A percentile compares a stretch with the other conserved stretches of the same genome.
These are phyloP conservation scores for Pan paniscus DNA, from an alignment of 2,113 vertebrate species.

Conservation along the genomic window DNA sequence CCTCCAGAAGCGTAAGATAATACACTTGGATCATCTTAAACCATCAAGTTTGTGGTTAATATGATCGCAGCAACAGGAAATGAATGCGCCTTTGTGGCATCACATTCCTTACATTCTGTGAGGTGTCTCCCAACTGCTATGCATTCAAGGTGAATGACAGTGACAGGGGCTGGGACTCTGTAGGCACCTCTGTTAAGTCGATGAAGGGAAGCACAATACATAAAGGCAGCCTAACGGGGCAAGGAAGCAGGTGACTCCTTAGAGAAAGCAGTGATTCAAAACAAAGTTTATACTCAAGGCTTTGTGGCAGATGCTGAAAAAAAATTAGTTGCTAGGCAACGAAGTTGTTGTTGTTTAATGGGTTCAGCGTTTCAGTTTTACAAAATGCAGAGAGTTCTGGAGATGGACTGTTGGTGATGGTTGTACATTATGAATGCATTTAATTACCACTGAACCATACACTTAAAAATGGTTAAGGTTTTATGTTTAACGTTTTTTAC, in stretches of 20 bases:
- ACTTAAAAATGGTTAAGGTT: background rate
- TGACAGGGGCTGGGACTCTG: background rate
- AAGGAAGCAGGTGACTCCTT: background rate
- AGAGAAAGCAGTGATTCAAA: background rate
- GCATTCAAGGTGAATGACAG: background rate
- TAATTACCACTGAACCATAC: background rate
- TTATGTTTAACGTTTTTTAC: background rate
- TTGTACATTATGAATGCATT: background rate
- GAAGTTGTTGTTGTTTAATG: background rate
- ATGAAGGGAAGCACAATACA: background rate
- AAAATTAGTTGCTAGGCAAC: background rate
- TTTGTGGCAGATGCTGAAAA: background rate
- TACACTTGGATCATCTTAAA: background rate
- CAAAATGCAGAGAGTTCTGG: background rate
- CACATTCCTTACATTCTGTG: background rate
- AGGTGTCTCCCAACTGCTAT: background rate
- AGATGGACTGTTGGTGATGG: background rate
- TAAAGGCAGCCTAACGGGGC: background rate
- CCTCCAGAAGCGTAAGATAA: background rate
- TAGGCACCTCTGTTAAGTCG: background rate
- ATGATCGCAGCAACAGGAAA: background rate
- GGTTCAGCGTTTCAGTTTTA: background rate
- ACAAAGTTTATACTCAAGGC: background rate
- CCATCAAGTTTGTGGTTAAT: background rate
- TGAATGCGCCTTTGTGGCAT: too few species aligned